Evolutionary conservation across 2,888 invertebrate species (phyloP).

Genomic region (Aleiodes leptofemur): DNA sequence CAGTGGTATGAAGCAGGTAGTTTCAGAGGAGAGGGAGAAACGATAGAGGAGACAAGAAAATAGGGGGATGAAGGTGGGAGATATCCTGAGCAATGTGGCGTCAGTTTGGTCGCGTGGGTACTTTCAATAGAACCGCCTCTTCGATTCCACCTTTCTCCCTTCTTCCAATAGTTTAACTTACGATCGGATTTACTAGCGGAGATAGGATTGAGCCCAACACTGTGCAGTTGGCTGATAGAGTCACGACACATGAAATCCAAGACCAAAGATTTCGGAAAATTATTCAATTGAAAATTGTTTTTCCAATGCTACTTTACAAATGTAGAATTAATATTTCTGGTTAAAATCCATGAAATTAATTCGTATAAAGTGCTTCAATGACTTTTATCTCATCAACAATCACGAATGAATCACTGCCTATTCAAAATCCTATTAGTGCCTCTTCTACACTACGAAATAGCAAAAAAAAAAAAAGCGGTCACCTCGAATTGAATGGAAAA

Average conservation of each 20-base stretch:
- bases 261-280: constrained; percentile 67
- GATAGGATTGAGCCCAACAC: constrained; percentile 68
- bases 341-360: neutral
- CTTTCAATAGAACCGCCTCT: constrained; percentile 49
- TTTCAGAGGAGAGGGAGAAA: constrained; percentile 39
- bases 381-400: too few species aligned
- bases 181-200: constrained; percentile 74
- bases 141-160: constrained; percentile 56
- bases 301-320: neutral
- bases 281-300: neutral
- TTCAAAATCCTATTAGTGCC: too few species aligned
- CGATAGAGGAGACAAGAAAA: constrained; percentile 37
- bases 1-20: constrained; percentile 43
- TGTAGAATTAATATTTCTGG: too few species aligned
- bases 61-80: constrained; percentile 40
- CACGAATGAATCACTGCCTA: neutral
- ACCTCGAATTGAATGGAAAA: constrained; percentile 13
- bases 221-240: constrained; percentile 69
- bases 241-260: constrained; percentile 66
- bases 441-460: neutral
- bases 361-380: too few species aligned
- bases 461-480: constrained; percentile 34
- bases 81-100: constrained; percentile 38
- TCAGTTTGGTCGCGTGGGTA: constrained; percentile 42
- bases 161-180: constrained; percentile 75